Conservation (phyloP, 2,113 vertebrate genomes). For the Stigmatopora argus region DNA sequence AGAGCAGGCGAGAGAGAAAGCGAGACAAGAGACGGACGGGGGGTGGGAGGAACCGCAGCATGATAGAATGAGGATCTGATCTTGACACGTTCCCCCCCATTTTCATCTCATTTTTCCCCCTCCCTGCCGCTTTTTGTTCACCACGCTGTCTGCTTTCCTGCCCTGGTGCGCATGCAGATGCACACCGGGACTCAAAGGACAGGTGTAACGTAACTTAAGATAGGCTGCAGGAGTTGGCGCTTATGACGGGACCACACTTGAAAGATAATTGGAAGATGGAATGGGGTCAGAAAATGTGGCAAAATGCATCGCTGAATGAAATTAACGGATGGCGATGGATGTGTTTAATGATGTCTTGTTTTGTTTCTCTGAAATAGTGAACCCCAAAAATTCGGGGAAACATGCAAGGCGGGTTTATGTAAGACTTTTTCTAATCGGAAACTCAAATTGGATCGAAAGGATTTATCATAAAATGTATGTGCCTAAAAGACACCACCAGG, state of each 20-base stretch:
- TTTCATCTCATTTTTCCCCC: slow-evolving; percentile 39
- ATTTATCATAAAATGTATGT: too few species aligned
- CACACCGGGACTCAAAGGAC: slow-evolving; percentile 59
- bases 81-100: slow-evolving; percentile 50
- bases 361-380: too few species aligned
- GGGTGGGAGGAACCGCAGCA: slow-evolving; percentile 56
- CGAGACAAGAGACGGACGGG: slow-evolving; percentile 17
- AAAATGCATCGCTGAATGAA: background rate
- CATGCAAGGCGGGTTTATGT: too few species aligned
- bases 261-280: background rate
- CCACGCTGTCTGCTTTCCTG: slow-evolving; percentile 5
- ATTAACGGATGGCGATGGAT: too few species aligned
- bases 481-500: too few species aligned
- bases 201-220: slow-evolving; percentile 58
- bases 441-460: too few species aligned
- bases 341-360: too few species aligned
- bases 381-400: too few species aligned
- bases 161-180: slow-evolving; percentile 21
- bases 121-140: slow-evolving; percentile 11
- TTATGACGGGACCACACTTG: slow-evolving; percentile 44
- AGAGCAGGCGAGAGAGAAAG: slow-evolving; percentile 25
- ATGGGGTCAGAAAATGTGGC: background rate
- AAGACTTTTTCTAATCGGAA: too few species aligned
- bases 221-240: slow-evolving; percentile 36
- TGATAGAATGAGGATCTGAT: slow-evolving; percentile 68